phyloP scores from a whole-genome alignment of 2,113 vertebrate species.

The Stomatorhinus ivindoensis region DNA sequence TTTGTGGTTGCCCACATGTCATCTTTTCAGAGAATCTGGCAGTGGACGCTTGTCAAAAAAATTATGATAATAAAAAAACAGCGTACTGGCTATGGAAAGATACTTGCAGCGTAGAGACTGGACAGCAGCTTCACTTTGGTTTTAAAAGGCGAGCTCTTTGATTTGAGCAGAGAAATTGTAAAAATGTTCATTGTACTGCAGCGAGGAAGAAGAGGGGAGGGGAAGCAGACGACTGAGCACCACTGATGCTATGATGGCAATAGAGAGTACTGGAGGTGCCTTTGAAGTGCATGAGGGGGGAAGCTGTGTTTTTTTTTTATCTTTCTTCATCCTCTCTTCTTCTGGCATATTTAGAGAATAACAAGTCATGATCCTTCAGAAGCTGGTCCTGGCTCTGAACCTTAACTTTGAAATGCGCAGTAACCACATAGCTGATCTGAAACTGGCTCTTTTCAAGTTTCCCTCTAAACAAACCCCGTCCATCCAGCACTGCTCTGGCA shows the following conservation, averaged over 20 bases:
- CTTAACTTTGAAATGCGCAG: conserved; percentile 59
- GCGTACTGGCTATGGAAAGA: neutral
- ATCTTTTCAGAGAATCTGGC: neutral
- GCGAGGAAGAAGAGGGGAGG: conserved; percentile 14
- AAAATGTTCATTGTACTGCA: conserved; percentile 20
- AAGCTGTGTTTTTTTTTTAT: conserved; percentile 36
- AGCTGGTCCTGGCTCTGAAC: conserved; percentile 45
- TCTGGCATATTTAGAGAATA: conserved; percentile 35
- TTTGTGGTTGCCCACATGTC: neutral
- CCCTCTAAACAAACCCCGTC: conserved; percentile 23
- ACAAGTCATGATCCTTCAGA: conserved; percentile 54
- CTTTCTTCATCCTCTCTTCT: conserved; percentile 33
- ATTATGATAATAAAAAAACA: neutral
- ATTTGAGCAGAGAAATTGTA: neutral
- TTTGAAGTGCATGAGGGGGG: conserved; percentile 67
- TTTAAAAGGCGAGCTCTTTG: neutral
- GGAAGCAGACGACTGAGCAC: conserved; percentile 38
- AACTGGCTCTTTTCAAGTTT: conserved; percentile 46
- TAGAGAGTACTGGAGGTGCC: conserved; percentile 46
- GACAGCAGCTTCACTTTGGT: neutral
- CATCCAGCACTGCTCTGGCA: conserved; percentile 8
- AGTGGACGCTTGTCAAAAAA: neutral
- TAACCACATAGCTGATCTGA: conserved; percentile 29
- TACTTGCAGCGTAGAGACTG: neutral
- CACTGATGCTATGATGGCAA: conserved; percentile 50